These are phyloP conservation scores for fruit fly (Drosophila melanogaster) DNA, from an alignment of 1,140 invertebrate genomes.

Conservation along the genomic window DNA sequence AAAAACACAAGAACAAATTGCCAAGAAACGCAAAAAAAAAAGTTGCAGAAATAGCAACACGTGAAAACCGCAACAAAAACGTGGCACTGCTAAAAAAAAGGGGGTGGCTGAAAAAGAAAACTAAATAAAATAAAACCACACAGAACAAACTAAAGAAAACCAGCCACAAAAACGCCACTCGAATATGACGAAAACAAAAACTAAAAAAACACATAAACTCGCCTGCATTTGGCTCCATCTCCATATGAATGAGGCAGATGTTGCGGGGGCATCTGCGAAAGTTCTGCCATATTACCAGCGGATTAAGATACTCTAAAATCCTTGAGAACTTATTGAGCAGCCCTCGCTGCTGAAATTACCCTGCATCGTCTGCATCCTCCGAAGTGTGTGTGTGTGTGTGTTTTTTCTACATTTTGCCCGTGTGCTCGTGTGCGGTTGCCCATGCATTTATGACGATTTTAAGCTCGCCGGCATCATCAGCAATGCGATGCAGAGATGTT, in stretches of 20 bases:
- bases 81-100: constrained; percentile 32
- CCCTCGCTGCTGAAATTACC: constrained; percentile 47
- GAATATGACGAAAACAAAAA: constrained; percentile 76
- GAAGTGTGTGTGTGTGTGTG: neutral
- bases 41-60: constrained; percentile 72
- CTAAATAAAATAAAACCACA: constrained; percentile 15
- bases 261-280: constrained; percentile 17
- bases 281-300: constrained; percentile 17
- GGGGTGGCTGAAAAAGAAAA: neutral
- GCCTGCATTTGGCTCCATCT: constrained; percentile 37
- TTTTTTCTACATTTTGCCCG: constrained; percentile 5
- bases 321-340: constrained; percentile 19
- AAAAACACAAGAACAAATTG: constrained; percentile 51
- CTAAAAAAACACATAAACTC: constrained; percentile 62
- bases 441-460: constrained; percentile 81
- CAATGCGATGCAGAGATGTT: constrained; percentile 10
- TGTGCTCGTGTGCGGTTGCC: constrained; percentile 56
- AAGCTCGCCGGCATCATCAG: constrained; percentile 74
- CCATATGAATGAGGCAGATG: constrained; percentile 29
- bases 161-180: constrained; percentile 48
- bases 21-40: constrained; percentile 34
- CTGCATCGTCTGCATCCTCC: constrained; percentile 33
- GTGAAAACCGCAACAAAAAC: constrained; percentile 71
- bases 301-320: constrained; percentile 25
- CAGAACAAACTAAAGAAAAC: constrained; percentile 12